A percentile compares a stretch with the other conserved stretches of the same genome.
These are phyloP conservation scores for Gadopsis marmoratus DNA, from an alignment of 2,797 vertebrate species.

Conservation along the genomic window DNA sequence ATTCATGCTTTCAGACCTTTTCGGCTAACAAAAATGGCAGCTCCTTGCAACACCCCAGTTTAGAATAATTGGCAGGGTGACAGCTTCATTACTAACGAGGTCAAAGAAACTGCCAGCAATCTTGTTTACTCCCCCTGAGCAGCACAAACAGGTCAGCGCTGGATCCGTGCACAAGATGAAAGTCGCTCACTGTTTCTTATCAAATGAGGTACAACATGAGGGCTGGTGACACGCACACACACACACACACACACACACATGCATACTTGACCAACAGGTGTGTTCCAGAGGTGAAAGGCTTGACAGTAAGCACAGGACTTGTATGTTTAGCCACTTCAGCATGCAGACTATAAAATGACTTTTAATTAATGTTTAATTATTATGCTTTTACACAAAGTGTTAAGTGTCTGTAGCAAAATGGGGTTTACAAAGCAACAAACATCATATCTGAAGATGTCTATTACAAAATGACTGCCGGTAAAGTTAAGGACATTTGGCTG, in stretches of 20 bases:
- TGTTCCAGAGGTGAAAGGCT: background rate
- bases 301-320: background rate
- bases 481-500: slow-evolving; percentile 11
- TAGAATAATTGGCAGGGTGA: slow-evolving; percentile 12
- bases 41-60: background rate
- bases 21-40: background rate
- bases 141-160: slow-evolving; percentile 37
- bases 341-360: background rate
- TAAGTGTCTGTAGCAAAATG: background rate
- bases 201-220: slow-evolving; percentile 3
- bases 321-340: background rate
- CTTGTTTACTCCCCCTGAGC: slow-evolving; percentile 8
- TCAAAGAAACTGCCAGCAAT: slow-evolving; percentile 29
- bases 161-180: background rate
- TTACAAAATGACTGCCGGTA: background rate
- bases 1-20: background rate
- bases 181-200: slow-evolving; percentile 19
- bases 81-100: slow-evolving; percentile 18
- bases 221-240: background rate
- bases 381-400: background rate
- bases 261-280: background rate
- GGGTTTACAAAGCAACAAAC: background rate
- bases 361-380: background rate
- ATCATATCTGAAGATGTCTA: background rate
- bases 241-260: background rate